Evolutionary conservation across 2,797 vertebrate species (phyloP), one percentile per base, ranked within the genome.

Genomic region (Rhincodon typus): DNA sequence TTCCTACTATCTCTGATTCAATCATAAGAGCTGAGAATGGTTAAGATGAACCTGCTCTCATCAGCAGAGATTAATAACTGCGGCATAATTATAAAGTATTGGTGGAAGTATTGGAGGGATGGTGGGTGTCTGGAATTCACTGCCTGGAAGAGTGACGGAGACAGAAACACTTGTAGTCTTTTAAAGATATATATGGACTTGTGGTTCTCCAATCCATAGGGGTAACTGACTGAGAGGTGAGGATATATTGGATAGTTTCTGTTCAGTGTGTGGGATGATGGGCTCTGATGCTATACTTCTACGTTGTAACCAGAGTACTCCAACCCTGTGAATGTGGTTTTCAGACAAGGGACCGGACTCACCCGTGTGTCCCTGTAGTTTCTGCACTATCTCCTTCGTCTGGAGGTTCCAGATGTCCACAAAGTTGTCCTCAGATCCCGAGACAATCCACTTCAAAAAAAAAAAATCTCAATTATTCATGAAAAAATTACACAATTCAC

Each of bases 321-420:
- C 21, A 27, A 30, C 17, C 38, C 67, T 8, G 50, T 6, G 13
- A 46, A 27, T 23, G 38, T 46, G 34, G 23, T 13, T 2, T 19
- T 38, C n/a, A 91, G 62, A 62, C 19, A 66, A 4, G 57, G 8
- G 62, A 7, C 34, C 2, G 0, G 27, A 13, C 8, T 15, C 97
- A 99, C 99, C 99, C 98, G 99, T 99, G 97, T 99, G 99, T 62
- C 99, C 99, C 97, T 99, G 99, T 96, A 99, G 97, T 96, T 99
- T 99, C 98, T 99, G 99, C 97, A 99, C 99, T 0, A 99, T 99
- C 98, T 99, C 99, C 98, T 99, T 99, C 0, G 99, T 99, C 97
- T 99, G 99, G 96, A 99, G 98, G 97, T 99, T 99, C 99, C 99
- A 99, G 96, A 99, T 99, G 95, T 99, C 99, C 96, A 99, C 99